These are phyloP conservation scores for Deilephila porcellus DNA, from an alignment of 2,888 invertebrate species.

Conservation along the genomic window DNA sequence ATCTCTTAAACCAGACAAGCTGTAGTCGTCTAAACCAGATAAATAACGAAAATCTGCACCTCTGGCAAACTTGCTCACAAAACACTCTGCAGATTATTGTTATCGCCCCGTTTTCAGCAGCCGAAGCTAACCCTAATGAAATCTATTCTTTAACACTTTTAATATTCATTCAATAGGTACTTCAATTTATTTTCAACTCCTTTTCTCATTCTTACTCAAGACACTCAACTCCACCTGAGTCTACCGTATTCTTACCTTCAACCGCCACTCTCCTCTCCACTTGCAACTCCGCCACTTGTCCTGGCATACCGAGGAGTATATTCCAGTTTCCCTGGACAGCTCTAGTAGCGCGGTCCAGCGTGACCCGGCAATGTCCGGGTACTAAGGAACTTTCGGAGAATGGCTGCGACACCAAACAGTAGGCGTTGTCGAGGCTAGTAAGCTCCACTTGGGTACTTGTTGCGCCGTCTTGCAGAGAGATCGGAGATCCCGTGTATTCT, in stretches of 20 bases:
- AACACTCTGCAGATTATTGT: too few species aligned
- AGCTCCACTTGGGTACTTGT: conserved; percentile 56
- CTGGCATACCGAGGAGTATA: conserved; percentile 72
- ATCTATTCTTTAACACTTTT: too few species aligned
- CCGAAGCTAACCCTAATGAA: too few species aligned
- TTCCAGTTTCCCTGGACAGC: conserved; percentile 79
- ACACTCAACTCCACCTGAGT: too few species aligned
- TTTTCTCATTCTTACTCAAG: too few species aligned
- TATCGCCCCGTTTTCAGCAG: too few species aligned
- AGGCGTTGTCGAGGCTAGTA: conserved; percentile 60
- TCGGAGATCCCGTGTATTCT: conserved; percentile 52
- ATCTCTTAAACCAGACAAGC: too few species aligned
- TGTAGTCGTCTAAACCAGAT: too few species aligned
- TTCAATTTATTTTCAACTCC: too few species aligned
- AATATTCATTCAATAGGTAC: too few species aligned
- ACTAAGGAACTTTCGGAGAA: conserved; percentile 71
- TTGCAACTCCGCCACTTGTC: conserved; percentile 69
- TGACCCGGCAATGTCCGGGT: conserved; percentile 71
- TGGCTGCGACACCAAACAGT: conserved; percentile 73
- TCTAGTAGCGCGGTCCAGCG: conserved; percentile 67
- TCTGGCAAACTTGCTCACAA: too few species aligned
- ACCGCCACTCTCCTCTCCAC: conserved; percentile 66
- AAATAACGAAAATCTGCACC: too few species aligned
- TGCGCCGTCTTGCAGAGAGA: conserved; percentile 65
- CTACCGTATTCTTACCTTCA: conserved; percentile 55